Conservation (phyloP, 2,888 invertebrate species). For the Eumerus sabulonum region DNA sequence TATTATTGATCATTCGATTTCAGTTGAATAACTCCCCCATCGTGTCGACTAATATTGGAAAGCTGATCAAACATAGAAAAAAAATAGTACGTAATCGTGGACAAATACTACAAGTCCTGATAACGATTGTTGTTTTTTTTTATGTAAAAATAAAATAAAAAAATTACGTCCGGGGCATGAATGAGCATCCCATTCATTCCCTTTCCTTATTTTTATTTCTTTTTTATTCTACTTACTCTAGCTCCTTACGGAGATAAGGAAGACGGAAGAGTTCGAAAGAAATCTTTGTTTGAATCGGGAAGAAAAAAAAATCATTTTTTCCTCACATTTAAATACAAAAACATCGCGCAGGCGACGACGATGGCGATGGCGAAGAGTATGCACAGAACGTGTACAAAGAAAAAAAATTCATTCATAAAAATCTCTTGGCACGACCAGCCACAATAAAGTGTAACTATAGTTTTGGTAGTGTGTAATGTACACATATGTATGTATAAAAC, state of each 20-base stretch:
- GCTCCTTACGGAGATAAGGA: conserved; percentile 53
- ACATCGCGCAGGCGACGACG: conserved; percentile 28
- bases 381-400: conserved; percentile 33
- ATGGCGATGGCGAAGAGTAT: conserved; percentile 16
- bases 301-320: conserved; percentile 31
- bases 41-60: conserved; percentile 5
- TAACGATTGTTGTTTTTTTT: conserved; percentile 57
- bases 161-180: conserved; percentile 46
- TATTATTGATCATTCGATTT: too few relatives aligned
- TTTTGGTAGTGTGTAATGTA: conserved; percentile 41
- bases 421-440: conserved; percentile 36
- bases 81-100: conserved; percentile 39
- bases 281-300: conserved; percentile 52
- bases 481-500: conserved; percentile 47
- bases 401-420: conserved; percentile 66
- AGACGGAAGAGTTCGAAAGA: conserved; percentile 50
- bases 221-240: conserved; percentile 29
- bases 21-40: too few relatives aligned
- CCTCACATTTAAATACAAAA: conserved; percentile 34
- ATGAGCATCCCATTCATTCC: conserved; percentile 52
- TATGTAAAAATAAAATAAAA: conserved; percentile 32
- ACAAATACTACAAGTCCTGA: conserved; percentile 41
- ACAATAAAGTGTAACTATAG: conserved; percentile 47
- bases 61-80: conserved; percentile 52
- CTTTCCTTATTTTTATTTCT: neutral